Evolutionary conservation across 2,113 vertebrate species (phyloP).

Genomic region (Poeciliopsis turrubarensis): DNA sequence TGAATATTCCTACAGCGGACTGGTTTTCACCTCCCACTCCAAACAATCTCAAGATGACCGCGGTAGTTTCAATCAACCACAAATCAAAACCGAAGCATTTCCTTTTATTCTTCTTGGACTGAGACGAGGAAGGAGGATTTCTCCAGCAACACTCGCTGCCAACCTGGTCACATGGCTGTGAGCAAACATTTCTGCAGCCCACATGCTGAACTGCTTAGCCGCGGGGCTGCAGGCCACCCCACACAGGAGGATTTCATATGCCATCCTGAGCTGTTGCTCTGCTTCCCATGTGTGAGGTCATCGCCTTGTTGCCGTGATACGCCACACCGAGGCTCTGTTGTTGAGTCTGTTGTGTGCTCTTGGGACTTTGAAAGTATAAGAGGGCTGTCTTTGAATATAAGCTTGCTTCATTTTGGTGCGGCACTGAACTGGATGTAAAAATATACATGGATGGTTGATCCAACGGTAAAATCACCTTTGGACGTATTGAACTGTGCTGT

Average conservation of each 20-base stretch:
- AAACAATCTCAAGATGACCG: neutral
- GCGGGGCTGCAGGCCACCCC: neutral
- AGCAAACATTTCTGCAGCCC: constrained; percentile 1
- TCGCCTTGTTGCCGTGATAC: constrained; percentile 1
- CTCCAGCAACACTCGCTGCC: neutral
- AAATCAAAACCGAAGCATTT: neutral
- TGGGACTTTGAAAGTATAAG: neutral
- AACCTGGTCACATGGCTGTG: neutral
- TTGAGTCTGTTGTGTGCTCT: neutral
- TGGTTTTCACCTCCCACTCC: neutral
- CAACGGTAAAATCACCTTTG: too few species aligned
- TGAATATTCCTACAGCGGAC: neutral
- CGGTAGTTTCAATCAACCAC: neutral
- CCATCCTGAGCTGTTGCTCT: neutral
- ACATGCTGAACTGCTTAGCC: neutral
- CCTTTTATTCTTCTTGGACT: neutral
- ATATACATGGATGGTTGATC: neutral
- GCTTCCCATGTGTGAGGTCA: neutral
- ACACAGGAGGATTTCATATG: neutral
- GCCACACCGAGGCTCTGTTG: neutral
- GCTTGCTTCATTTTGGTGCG: neutral
- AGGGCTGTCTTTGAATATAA: neutral
- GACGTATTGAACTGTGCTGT: too few species aligned
- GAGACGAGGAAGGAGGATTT: neutral
- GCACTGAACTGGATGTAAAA: neutral